These are phyloP conservation scores for Eupithecia tripunctaria DNA, from an alignment of 2,888 invertebrate genomes.

Conservation along the genomic window DNA sequence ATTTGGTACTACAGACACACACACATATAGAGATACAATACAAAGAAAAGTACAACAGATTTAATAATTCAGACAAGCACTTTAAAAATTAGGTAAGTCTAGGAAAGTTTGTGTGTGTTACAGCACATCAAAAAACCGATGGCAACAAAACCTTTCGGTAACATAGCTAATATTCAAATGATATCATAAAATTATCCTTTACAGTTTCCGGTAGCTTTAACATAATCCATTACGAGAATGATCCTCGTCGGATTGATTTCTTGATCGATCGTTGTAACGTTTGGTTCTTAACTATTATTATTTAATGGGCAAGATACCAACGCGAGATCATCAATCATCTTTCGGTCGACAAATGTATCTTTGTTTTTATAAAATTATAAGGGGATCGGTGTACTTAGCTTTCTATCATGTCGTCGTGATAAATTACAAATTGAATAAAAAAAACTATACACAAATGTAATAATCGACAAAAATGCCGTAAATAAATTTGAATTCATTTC, in stretches of 20 bases:
- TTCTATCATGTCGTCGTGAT: slow-evolving; percentile 60
- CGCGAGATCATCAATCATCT: slow-evolving; percentile 77
- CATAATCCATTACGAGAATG: slow-evolving; percentile 75
- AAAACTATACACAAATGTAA: slow-evolving; percentile 12
- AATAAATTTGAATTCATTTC: slow-evolving; percentile 11
- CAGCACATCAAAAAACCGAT: no score
- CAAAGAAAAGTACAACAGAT: no score
- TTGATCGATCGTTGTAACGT: slow-evolving; percentile 77
- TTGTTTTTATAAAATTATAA: slow-evolving; percentile 60
- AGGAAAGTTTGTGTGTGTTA: no score
- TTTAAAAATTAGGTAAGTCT: no score
- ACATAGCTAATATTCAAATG: slow-evolving; percentile 7
- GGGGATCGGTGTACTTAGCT: slow-evolving; percentile 61
- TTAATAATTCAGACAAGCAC: no score
- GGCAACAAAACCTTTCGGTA: slow-evolving; percentile 4
- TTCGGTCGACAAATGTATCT: slow-evolving; percentile 72
- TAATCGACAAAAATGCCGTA: slow-evolving; percentile 12
- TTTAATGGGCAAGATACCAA: slow-evolving; percentile 79
- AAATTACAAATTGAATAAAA: slow-evolving; percentile 53
- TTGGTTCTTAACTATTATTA: slow-evolving; percentile 79
- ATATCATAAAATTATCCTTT: slow-evolving; percentile 49
- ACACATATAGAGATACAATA: no score
- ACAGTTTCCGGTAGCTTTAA: slow-evolving; percentile 75
- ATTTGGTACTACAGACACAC: no score
- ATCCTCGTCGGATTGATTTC: slow-evolving; percentile 77